Percentiles rank a stretch among this genome's conserved stretches.
Evolutionary conservation across 1,140 invertebrate genomes (phyloP).

Genomic region (Drosophila pandora): DNA sequence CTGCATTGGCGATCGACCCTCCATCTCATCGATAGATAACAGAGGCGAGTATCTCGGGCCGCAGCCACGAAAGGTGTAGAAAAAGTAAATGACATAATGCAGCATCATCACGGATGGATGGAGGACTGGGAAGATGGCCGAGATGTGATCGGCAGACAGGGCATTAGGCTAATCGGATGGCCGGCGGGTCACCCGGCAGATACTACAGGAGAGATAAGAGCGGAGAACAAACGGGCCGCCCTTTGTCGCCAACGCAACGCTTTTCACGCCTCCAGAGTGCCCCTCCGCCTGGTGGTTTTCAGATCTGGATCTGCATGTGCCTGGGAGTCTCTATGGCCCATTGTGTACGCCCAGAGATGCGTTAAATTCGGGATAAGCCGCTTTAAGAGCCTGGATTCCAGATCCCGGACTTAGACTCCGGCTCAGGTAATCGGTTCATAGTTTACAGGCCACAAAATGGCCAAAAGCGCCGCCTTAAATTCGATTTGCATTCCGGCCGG

Average conservation of each 20-base stretch:
- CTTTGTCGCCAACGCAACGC: slow-evolving; percentile 66
- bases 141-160: slow-evolving; percentile 39
- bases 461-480: slow-evolving; percentile 56
- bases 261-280: slow-evolving; percentile 63
- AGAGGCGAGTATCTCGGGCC: not conserved
- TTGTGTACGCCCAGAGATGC: slow-evolving; percentile 62
- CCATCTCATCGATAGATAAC: slow-evolving; percentile 51
- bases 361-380: slow-evolving; percentile 68
- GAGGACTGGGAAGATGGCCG: slow-evolving; percentile 4
- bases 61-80: slow-evolving; percentile 62
- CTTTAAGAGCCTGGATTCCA: slow-evolving; percentile 39
- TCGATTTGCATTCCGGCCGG: slow-evolving; percentile 71
- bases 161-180: slow-evolving; percentile 81
- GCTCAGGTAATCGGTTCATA: slow-evolving; percentile 42
- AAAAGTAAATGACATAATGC: slow-evolving; percentile 80
- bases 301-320: slow-evolving; percentile 5
- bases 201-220: slow-evolving; percentile 26
- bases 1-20: slow-evolving; percentile 52
- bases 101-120: slow-evolving; percentile 62
- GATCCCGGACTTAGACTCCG: not conserved
- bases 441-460: slow-evolving; percentile 52
- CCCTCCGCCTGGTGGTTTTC: not conserved
- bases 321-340: slow-evolving; percentile 6
- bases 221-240: slow-evolving; percentile 55
- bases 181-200: slow-evolving; percentile 38